Base-by-base conservation (phyloP, 1,140 invertebrate genomes). In the Oncopodura yosiiana region DNA sequence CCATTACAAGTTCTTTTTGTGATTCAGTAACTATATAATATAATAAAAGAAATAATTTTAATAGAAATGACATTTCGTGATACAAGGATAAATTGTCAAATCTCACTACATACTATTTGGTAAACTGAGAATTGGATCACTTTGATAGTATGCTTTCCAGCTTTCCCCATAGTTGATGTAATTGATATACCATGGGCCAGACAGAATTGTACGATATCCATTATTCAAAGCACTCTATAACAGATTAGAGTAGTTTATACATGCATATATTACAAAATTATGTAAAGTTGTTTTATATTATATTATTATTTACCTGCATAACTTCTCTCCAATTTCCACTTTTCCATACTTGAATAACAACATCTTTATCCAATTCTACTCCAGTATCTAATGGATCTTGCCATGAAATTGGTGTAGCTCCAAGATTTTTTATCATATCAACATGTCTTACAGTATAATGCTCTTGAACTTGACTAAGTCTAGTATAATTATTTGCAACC, bases 341-440 rank as follows among this genome's bases (percentile, higher is more conserved):
- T n/a, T 72, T 73, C 86, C 83, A 87, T 8, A 83, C 74, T 54
- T 88, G 84, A 6, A 89, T 75, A 1, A 87, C 73, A 0, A 85
- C 84, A 21, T 77, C 76, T 1, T 70, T 64, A 6, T 78, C 72
- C 11, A 87, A 63, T 73, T 67, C 69, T 1, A 84, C 82, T 32
- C 79, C 79, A 69, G 92, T 84, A 58, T 84, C 81, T 67, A 88
- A 84, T 0, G 94, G 86, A 73, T 94, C 91, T 73, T 95, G 87
- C 92, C 92, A 95, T 3, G 94, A 84, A 21, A 93, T 77, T 43
- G 82, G 77, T 12, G 71, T 78, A 45, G 49, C 48, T 11, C 75
- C 69, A 3, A 64, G 53, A 3, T 63, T 49, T n/a, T 63, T 39
- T 3, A 57, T 45, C 49, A 57, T 61, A 3, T 42, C 44, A 4